Base-by-base conservation (phyloP, 2,797 vertebrate species). In the Hyperoplus immaculatus region DNA sequence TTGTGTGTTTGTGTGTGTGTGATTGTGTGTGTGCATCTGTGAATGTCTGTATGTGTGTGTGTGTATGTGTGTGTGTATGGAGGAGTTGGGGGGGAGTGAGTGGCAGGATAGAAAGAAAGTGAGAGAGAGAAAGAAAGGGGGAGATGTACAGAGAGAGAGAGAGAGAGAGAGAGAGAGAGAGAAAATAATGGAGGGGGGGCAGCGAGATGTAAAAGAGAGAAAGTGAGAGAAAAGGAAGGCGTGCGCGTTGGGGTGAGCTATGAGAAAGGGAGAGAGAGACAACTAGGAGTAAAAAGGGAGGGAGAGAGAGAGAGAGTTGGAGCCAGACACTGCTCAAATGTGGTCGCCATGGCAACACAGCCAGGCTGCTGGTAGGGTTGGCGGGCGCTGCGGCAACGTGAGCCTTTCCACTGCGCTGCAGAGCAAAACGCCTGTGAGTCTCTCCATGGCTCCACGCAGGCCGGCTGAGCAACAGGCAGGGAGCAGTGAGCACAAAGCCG, bases 291-390 rank as follows among this genome's bases (percentile, higher is more conserved):
- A 74, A 70, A 62, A 60, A 63, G 56, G 72, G 70, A 72, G 79
- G 43, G 84, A 58, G 75, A 53, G 75, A 74, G 80, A 68, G 63
- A 60, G 74, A 69, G 75, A 84, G 80, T 60, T 69, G 65, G 89
- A 88, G 83, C 91, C 90, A 94, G 94, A 94, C 94, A 91, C 93
- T 94, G 94, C 94, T 94, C 94, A 94, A 94, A 93, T 93, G 85
- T 92, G 90, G 94, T 96, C 88, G 46, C 95, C 95, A 96, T 96
- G 91, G 95, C 92, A 96, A 96, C 95, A 93, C 93, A 91, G 93
- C 91, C 91, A 80, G 92, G 93, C 95, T 95, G 94, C 91, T 90
- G 91, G 91, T 93, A 85, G 91, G 93, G 94, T 89, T 93, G 90
- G 94, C 89, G 90, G 84, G 91, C 86, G 92, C 94, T 95, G 95